Evolutionary conservation across 2,113 vertebrate genomes (phyloP).

Genomic region (Phaetusa simplex): DNA sequence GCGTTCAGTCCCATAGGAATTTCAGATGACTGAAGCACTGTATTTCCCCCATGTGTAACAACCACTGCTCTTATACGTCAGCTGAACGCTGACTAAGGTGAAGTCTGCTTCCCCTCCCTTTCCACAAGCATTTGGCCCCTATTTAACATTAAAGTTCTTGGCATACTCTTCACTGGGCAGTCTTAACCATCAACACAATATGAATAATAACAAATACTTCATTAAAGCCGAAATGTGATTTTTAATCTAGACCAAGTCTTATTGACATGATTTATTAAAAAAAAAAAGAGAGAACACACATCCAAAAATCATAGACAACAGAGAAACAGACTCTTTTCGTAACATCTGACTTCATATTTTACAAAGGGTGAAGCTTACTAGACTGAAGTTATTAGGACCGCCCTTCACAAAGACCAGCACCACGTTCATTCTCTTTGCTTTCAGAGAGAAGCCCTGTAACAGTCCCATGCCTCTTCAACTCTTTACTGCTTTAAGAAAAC

Average conservation of each 20-base stretch:
- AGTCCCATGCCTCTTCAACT: not conserved
- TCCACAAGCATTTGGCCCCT: not conserved
- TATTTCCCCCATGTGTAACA: not conserved
- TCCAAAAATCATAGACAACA: not conserved
- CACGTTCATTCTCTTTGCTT: not conserved
- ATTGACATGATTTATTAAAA: not conserved
- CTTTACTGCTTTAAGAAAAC: not conserved
- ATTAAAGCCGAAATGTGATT: not conserved
- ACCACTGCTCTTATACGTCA: not conserved
- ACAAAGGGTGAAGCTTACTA: not conserved
- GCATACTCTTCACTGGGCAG: not conserved
- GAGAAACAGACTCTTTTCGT: not conserved
- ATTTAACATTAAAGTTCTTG: not conserved
- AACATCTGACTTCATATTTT: not conserved
- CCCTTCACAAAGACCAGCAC: not conserved
- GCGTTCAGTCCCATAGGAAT: not conserved
- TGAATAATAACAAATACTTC: not conserved
- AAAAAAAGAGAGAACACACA: not conserved
- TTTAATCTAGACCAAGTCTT: slow-evolving; percentile 4
- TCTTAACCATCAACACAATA: not conserved
- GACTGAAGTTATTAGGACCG: not conserved
- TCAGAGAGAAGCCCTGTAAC: not conserved
- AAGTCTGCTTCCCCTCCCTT: not conserved
- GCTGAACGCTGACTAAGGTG: not conserved
- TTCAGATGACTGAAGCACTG: slow-evolving; percentile 32